phyloP scores from a whole-genome alignment of 2,797 vertebrate species.

The Aulostomus chinensis region DNA sequence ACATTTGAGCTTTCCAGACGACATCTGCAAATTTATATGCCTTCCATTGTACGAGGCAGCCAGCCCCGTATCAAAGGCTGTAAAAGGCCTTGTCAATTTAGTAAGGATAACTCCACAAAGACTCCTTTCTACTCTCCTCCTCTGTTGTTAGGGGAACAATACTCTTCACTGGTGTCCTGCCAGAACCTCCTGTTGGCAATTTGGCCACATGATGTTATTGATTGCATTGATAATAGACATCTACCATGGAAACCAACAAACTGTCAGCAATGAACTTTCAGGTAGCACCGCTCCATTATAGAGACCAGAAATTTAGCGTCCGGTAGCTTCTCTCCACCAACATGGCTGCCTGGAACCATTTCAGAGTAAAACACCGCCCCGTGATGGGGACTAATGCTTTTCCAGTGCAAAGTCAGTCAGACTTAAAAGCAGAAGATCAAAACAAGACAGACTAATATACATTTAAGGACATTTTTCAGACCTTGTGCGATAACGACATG shows the following conservation, averaged over 20 bases:
- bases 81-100: constrained; percentile 97
- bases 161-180: constrained; percentile 51
- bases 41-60: constrained; percentile 93
- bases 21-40: constrained; percentile 98
- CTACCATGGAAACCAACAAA: constrained; percentile 27
- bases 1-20: constrained; percentile 98
- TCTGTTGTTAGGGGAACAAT: constrained; percentile 60
- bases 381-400: too few species aligned
- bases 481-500: too few species aligned
- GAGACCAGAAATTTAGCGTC: too few species aligned
- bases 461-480: too few species aligned
- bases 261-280: constrained; percentile 8
- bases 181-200: constrained; percentile 55
- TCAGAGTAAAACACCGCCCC: too few species aligned
- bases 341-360: too few species aligned
- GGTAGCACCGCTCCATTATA: too few species aligned
- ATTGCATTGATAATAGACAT: constrained; percentile 55
- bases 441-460: too few species aligned
- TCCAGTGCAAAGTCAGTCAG: too few species aligned
- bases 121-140: constrained; percentile 79
- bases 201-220: constrained; percentile 43
- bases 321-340: too few species aligned
- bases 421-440: too few species aligned
- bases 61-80: constrained; percentile 90
- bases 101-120: constrained; percentile 93